phyloP scores from a whole-genome alignment of 2,888 invertebrate species.

The Papilio gigon region DNA sequence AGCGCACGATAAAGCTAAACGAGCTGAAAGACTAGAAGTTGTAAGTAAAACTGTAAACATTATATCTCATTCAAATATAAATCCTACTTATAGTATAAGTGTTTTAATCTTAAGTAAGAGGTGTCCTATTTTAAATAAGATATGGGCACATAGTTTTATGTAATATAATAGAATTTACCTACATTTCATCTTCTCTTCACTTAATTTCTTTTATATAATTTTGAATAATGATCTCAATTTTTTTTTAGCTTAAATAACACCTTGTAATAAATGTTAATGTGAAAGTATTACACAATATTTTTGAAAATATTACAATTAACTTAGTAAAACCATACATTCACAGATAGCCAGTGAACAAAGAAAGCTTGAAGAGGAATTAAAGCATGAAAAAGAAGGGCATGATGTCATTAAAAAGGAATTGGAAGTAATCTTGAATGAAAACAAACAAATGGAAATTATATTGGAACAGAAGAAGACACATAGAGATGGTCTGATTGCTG shows the following conservation, averaged over 20 bases:
- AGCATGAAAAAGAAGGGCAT: constrained; percentile 60
- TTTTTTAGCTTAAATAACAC: neutral
- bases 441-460: constrained; percentile 56
- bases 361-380: constrained; percentile 66
- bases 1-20: constrained; percentile 67
- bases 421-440: constrained; percentile 60
- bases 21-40: constrained; percentile 65
- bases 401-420: constrained; percentile 59
- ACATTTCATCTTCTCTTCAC: no score
- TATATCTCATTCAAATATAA: no score
- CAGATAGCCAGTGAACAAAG: constrained; percentile 63
- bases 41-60: constrained; percentile 48
- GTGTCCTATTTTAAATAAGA: neutral
- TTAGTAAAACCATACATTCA: constrained; percentile 4
- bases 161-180: no score
- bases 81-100: neutral
- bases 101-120: neutral
- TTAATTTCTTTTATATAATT: no score
- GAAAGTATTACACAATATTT: neutral
- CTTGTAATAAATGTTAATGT: neutral
- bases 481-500: constrained; percentile 61
- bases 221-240: no score
- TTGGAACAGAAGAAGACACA: constrained; percentile 66
- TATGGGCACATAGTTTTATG: no score
- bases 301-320: neutral